Base-by-base conservation (phyloP, 2,113 vertebrate genomes). In the Cyphomyrus plagiostoma region DNA sequence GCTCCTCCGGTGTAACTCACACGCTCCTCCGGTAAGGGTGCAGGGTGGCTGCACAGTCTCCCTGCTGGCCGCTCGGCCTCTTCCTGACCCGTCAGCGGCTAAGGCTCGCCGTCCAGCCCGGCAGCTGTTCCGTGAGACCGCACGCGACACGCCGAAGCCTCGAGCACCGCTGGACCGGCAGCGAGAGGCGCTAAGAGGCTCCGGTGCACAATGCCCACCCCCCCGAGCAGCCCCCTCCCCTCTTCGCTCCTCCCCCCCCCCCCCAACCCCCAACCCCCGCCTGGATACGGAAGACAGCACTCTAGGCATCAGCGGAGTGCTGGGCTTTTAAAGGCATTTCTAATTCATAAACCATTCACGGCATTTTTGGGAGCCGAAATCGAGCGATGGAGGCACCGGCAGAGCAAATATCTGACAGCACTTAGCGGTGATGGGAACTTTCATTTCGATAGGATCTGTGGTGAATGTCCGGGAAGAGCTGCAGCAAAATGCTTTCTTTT, bases 101-200 rank as follows among this genome's bases (percentile, higher is more conserved):
- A 45, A 84, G 39, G 42, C 19, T 84, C 52, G 58, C 50, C 3
- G 35, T 42, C 86, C 83, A 86, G 21, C 84, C 17, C 48, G n/a
- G 6, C 88, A 30, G 35, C 19, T 13, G 45, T 48, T 42, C 49
- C 74, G n/a, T 89, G 77, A 58, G 52, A 89, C 77, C 26, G 35
- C 53, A 30, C 53, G 15, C 50, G 30, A 48, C 10, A 50, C 62
- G 62, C 26, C 23, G 23, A 15, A 26, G 13, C 84, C 49, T 49
- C 2, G 89, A 91, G 92, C 91, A 93, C 89, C 91, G 91, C 92
- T 92, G 90, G 93, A 58, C 91, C 90, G 85, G 92, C 93, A 93
- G 93, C 77, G 74, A 93, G 49, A 70, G n/a, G 62, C n/a, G n/a
- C 62, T 70, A 70, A 30, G 62, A 70, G 62, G 62, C 62, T 70